Conservation (phyloP, 2,113 vertebrate species). For the Mobula birostris region DNA sequence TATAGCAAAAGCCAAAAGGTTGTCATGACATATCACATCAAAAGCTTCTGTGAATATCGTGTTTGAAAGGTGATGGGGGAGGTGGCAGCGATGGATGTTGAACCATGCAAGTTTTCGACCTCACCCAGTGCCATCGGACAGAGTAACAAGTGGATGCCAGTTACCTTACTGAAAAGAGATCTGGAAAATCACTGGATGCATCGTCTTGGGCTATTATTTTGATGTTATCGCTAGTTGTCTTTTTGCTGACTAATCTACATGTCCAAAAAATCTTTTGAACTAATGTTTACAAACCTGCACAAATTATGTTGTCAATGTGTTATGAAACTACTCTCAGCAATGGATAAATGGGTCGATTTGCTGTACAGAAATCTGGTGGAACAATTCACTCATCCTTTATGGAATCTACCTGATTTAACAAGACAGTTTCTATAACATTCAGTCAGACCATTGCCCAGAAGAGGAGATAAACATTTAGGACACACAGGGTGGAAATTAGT, state of each 20-base stretch:
- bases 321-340: neutral
- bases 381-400: neutral
- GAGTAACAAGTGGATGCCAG: neutral
- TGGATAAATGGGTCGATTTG: neutral
- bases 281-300: neutral
- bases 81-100: conserved; percentile 26
- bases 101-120: conserved; percentile 24
- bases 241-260: neutral
- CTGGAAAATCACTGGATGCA: conserved; percentile 23
- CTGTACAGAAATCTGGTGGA: neutral
- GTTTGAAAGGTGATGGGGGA: conserved; percentile 31
- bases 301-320: neutral
- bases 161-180: conserved; percentile 11
- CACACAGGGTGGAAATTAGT: no score
- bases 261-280: conserved; percentile 15
- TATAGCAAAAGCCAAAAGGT: conserved; percentile 21
- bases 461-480: neutral
- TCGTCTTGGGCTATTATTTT: conserved; percentile 23
- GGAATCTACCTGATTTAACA: neutral
- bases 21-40: conserved; percentile 29
- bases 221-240: conserved; percentile 28
- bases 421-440: neutral
- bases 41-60: conserved; percentile 5
- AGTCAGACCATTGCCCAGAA: neutral
- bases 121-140: conserved; percentile 19